Conservation (phyloP, 2,113 vertebrate species). For the Coreoperca whiteheadi region DNA sequence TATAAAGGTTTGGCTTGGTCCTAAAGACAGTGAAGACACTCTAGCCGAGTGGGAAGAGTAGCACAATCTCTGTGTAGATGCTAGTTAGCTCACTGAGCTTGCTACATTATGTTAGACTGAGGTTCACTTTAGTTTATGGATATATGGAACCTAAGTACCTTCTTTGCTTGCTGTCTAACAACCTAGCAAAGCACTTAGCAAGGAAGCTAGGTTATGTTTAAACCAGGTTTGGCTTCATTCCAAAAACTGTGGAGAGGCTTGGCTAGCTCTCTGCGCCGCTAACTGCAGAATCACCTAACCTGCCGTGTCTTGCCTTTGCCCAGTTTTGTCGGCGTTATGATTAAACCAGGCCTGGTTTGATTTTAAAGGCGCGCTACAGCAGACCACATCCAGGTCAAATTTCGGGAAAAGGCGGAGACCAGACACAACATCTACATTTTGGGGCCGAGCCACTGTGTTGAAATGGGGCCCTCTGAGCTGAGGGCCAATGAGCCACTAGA, state of each 20-base stretch:
- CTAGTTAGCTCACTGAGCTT: background rate
- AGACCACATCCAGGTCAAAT: background rate
- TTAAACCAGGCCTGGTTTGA: background rate
- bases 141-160: background rate
- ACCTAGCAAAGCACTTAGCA: background rate
- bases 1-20: background rate
- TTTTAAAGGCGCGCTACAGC: background rate
- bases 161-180: background rate
- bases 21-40: background rate
- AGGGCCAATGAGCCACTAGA: constrained; percentile 6
- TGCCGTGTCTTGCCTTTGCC: background rate
- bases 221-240: background rate
- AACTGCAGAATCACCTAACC: background rate
- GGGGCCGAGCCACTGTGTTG: constrained; percentile 12
- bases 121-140: background rate
- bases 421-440: background rate
- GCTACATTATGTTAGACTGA: background rate
- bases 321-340: background rate
- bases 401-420: background rate
- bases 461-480: background rate
- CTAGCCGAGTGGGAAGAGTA: too few relatives aligned
- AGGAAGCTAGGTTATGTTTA: background rate
- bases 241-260: background rate
- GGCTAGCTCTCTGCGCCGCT: background rate
- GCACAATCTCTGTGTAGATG: background rate